Base-by-base conservation (phyloP, 2,888 invertebrate genomes). In the Parochlus steinenii region DNA sequence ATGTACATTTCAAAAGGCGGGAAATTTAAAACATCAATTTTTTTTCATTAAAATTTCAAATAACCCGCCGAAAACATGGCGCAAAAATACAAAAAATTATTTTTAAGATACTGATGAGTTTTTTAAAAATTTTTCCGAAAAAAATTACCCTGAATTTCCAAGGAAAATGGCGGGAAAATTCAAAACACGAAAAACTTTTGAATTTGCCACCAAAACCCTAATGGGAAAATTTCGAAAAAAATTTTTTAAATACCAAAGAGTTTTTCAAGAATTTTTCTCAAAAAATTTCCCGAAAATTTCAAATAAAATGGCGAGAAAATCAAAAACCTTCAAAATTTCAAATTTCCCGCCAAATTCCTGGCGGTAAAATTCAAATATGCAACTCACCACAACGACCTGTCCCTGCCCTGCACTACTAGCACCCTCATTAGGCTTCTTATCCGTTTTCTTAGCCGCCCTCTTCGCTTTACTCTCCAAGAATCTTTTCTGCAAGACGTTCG, bases 391-490 rank as follows among this genome's bases (percentile, higher is more conserved):
- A 63, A 77, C 77, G 45, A 76, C 75, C 55, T 63, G 65, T 40
- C 30, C 28, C 12, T 10, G 27, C n/a, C n/a, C n/a, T n/a, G n/a
- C n/a, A n/a, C 54, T 58, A 37, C 57, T 55, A 35, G 55, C 55
- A 48, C 58, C 46, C 52, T 56, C 62, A 47, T 53, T 56, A 56
- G 62, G 69, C 50, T 58, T 69, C 64, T 67, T 67, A 55, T 74
- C 74, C 53, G 76, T 81, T 64, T 83, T 83, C 62, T 87, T 89
- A 53, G 71, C 71, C 40, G 80, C 77, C 45, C 80, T 77, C 61
- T 90, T 90, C 45, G 83, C 77, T 58, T 87, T 90, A 55, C 79
- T 80, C 61, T 92, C 92, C 48, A 89, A 69, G 60, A 78, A 90
- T 43, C 85, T 72, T 60, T 90, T 87, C 57, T 86, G 83, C 42